Base-by-base conservation (phyloP, 2,113 vertebrate genomes). In the Petroica traversi region DNA sequence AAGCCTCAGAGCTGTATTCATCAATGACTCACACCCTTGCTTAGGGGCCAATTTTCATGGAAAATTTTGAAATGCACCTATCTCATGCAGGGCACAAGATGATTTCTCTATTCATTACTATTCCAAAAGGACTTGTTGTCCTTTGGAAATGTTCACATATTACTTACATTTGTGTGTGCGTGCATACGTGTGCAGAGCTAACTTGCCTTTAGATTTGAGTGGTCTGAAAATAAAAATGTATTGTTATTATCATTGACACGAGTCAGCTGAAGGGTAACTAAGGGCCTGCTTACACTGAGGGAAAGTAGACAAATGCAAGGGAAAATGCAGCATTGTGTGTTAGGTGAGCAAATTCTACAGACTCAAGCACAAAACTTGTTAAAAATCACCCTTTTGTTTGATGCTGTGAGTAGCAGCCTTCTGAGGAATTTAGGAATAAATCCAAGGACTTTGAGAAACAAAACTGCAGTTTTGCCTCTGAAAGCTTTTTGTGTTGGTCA, bases 41-140 rank as follows among this genome's bases (percentile, higher is more conserved):
- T 95, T 96, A 97, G 95, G 96, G 97, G 96, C 97, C 95, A 96
- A 97, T 97, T 97, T 97, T 97, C 95, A 95, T 96, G 95, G 94
- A 87, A 94, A 95, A 95, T 95, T 94, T 88, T 95, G 93, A 95
- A 97, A 97, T 95, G 95, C 95, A 95, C 96, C 93, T 95, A 96
- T 96, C 94, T 97, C 97, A 97, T 97, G 97, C 97, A 96, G 97
- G 92, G 97, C 90, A 76, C 86, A 96, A 97, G 96, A 97, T 94
- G 96, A 97, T 97, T 96, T 95, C 95, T 86, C 95, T 97, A 90
- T 97, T 97, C 97, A 97, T 97, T 97, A 97, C 93, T 96, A 91
- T 95, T 97, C 97, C 88, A 90, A 96, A 97, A 95, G 88, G 93
- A 95, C 93, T 96, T 96, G 94, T 95, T 96, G 94, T 95, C 95